Evolutionary conservation across 2,888 invertebrate species (phyloP), one percentile per base, ranked within the genome.

Genomic region (Platerodrilus igneus): DNA sequence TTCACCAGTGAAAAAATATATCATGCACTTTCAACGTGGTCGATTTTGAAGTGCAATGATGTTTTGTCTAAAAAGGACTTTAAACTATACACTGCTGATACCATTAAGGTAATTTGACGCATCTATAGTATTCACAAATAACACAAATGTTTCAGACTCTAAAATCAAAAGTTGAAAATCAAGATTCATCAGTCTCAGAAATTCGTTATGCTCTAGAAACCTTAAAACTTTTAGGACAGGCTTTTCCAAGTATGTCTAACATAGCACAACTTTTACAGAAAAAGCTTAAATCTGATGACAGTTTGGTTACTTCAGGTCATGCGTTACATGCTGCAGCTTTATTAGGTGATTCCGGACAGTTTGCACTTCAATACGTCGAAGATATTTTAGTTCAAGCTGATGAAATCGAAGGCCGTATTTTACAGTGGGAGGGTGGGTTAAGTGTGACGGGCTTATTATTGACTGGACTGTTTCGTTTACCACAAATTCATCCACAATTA

Each of bases 381-480:
- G 92, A 94, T 63, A 85, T 89, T n/a, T 74, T 96, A 42, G 83
- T 89, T 2, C 93, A 95, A 60, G 95, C 95, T 2, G 96, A 97
- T 69, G 95, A 96, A 75, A 85, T 91, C 3, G 90, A 95, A 69
- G 84, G 87, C 7, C 81, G 80, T 57, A 81, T 86, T 56, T 71
- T 92, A 45, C 88, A 95, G 71, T 96, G 93, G 68, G 96, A 96
- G 66, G 90, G 91, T 17, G 91, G 91, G 5, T 72, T 93, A 32
- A 85, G 86, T 2, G 81, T 84, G 27, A 90, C 90, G 1, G 78
- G 80, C 0, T 60, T 78, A 17, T 57, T 83, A 17, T 67, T 83
- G 2, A 73, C 76, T 9, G 78, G 79, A 14, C 48, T 67, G 28
- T 51, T 64, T n/a, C 50, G 58, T 23, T 41, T 65, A 7, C 78